phyloP scores from a whole-genome alignment of 1,140 invertebrate genomes.

The Scaptomyza graminum region DNA sequence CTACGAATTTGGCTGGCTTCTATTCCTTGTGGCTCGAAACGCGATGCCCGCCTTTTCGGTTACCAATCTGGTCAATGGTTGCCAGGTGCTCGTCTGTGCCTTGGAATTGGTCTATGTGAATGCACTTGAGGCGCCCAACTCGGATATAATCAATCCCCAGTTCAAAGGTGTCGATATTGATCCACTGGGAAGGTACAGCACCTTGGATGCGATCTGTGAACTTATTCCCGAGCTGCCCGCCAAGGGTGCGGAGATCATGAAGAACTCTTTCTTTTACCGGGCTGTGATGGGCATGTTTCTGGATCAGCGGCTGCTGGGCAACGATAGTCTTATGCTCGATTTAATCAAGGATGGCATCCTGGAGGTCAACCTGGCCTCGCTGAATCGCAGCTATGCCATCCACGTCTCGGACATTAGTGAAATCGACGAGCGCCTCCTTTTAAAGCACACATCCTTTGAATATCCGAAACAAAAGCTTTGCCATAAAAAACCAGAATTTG shows the following conservation, averaged over 20 bases:
- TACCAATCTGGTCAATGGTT: slow-evolving; percentile 96
- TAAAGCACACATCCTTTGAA: slow-evolving; percentile 83
- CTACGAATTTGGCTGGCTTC: slow-evolving; percentile 96
- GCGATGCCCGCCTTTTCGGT: slow-evolving; percentile 90
- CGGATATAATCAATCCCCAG: slow-evolving; percentile 92
- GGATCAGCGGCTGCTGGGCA: slow-evolving; percentile 62
- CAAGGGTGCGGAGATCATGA: slow-evolving; percentile 94
- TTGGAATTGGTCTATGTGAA: slow-evolving; percentile 96
- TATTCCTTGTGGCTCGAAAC: slow-evolving; percentile 95
- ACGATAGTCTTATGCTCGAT: slow-evolving; percentile 87
- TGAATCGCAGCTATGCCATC: slow-evolving; percentile 94
- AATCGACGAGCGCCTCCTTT: slow-evolving; percentile 98
- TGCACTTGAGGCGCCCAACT: slow-evolving; percentile 89
- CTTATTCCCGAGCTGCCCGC: slow-evolving; percentile 89
- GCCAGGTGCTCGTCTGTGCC: slow-evolving; percentile 94
- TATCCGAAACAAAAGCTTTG: neutral
- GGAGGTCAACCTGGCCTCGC: slow-evolving; percentile 91
- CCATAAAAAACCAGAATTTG: too few relatives aligned
- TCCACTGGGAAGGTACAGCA: slow-evolving; percentile 88
- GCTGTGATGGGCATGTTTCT: slow-evolving; percentile 86
- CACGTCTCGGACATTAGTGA: slow-evolving; percentile 95
- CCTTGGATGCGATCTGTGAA: slow-evolving; percentile 92
- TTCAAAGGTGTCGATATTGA: slow-evolving; percentile 90
- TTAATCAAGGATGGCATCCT: slow-evolving; percentile 90
- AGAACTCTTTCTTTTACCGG: slow-evolving; percentile 94